A percentile compares a stretch with the other conserved stretches of the same genome.
These are phyloP conservation scores for Progne subis DNA, from an alignment of 2,113 vertebrate species.

Conservation along the genomic window DNA sequence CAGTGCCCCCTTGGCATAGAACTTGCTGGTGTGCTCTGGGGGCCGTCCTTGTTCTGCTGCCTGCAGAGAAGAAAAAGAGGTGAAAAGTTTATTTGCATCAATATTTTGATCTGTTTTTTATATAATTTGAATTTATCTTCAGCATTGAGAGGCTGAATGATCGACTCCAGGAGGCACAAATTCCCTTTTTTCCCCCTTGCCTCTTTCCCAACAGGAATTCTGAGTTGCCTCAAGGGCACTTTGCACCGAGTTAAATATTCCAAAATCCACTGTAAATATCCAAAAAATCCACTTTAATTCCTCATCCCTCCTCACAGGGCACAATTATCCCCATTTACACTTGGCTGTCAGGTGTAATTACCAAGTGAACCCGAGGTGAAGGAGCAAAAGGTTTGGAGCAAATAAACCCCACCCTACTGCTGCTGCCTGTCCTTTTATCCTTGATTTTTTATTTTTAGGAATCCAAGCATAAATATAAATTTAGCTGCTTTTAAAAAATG, in stretches of 20 bases:
- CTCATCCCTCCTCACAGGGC: not conserved
- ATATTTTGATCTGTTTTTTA: not conserved
- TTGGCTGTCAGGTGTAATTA: not conserved
- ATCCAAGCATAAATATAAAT: not conserved
- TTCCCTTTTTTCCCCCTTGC: not conserved
- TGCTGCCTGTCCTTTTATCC: not conserved
- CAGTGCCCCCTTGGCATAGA: conserved; percentile 96
- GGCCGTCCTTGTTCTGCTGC: conserved; percentile 96
- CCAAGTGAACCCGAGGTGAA: not conserved
- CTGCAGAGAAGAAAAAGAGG: conserved; percentile 53
- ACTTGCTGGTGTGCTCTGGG: conserved; percentile 98
- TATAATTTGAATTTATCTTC: too few relatives aligned
- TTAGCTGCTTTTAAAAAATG: conserved; percentile 5
- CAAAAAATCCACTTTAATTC: not conserved
- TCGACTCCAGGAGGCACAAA: fast-evolving
- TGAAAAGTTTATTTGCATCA: not conserved
- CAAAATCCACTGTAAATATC: not conserved
- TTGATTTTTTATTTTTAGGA: not conserved
- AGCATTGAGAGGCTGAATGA: not conserved
- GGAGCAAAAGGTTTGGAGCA: not conserved
- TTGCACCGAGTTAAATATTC: not conserved
- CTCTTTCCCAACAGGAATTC: not conserved
- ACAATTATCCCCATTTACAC: not conserved
- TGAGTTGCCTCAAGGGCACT: not conserved
- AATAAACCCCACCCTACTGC: not conserved